These are phyloP conservation scores for Todiramphus saurophagus DNA, from an alignment of 2,113 vertebrate species.

Conservation along the genomic window DNA sequence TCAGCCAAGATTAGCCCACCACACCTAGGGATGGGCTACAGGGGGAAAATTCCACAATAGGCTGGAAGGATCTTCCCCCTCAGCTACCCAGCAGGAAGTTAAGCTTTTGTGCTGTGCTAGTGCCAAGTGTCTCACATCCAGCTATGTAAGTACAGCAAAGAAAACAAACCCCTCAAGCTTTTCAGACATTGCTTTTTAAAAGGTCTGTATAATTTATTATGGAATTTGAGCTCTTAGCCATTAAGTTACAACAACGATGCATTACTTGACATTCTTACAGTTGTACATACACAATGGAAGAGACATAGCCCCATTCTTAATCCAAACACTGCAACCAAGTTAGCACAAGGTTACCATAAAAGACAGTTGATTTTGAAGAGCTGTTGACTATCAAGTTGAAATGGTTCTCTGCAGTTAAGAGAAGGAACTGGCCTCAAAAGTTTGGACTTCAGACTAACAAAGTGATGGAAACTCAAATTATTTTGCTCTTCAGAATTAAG, in stretches of 20 bases:
- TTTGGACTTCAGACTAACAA: constrained; percentile 25
- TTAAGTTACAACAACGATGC: constrained; percentile 57
- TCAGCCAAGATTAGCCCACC: neutral
- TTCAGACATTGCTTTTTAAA: neutral
- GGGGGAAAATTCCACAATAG: rapidly evolving
- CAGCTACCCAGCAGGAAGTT: neutral
- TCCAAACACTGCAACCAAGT: constrained; percentile 26
- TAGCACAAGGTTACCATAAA: neutral
- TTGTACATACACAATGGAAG: constrained; percentile 50
- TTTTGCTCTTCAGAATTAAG: neutral
- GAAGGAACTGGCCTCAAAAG: constrained; percentile 1
- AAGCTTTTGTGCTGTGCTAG: neutral
- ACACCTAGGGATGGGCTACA: rapidly evolving
- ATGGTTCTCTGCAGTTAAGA: neutral
- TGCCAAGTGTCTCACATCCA: neutral
- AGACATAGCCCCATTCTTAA: constrained; percentile 26
- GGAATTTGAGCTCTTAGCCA: constrained; percentile 21
- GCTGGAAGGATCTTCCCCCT: neutral
- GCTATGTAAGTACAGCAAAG: neutral
- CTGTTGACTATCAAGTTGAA: neutral
- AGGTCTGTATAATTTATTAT: constrained; percentile 40
- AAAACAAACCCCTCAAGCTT: neutral
- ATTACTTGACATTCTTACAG: constrained; percentile 44
- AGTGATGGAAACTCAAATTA: neutral
- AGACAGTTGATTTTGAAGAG: neutral